Evolutionary conservation across 2,113 vertebrate genomes (phyloP).

Genomic region (Ceyx melanurus): DNA sequence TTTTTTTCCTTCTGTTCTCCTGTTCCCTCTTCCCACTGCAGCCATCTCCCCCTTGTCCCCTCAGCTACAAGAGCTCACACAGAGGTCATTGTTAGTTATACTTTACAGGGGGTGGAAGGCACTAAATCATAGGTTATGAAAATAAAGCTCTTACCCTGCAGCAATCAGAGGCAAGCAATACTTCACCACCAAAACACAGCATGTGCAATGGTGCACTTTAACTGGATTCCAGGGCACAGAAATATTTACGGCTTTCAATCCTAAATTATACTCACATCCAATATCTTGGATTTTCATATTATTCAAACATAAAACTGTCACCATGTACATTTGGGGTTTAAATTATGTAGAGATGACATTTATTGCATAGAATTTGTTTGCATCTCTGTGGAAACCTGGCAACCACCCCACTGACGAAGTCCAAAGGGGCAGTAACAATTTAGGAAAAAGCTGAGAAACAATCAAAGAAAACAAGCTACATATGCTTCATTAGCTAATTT

Average conservation of each 20-base stretch:
- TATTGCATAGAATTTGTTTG: slow-evolving; percentile 54
- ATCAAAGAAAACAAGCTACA: slow-evolving; percentile 21
- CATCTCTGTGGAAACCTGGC: slow-evolving; percentile 65
- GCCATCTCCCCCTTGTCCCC: neutral
- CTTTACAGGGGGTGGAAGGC: slow-evolving; percentile 30
- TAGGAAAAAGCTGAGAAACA: slow-evolving; percentile 34
- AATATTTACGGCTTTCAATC: slow-evolving; percentile 28
- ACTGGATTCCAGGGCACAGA: slow-evolving; percentile 41
- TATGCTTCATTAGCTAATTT: neutral
- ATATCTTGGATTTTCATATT: slow-evolving; percentile 46
- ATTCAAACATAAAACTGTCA: slow-evolving; percentile 65
- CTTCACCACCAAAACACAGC: neutral
- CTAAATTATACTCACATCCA: slow-evolving; percentile 46
- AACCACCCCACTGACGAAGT: neutral
- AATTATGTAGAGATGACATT: slow-evolving; percentile 60
- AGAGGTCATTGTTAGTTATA: slow-evolving; percentile 37
- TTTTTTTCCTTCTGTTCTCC: neutral
- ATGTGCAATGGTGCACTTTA: slow-evolving; percentile 48
- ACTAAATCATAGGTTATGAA: slow-evolving; percentile 51
- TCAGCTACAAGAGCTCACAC: neutral
- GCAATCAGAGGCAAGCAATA: slow-evolving; percentile 23
- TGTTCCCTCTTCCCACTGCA: neutral
- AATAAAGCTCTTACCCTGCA: slow-evolving; percentile 52
- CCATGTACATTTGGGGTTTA: slow-evolving; percentile 20
- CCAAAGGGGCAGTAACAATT: slow-evolving; percentile 53